Base-by-base conservation (phyloP, 2,888 invertebrate species). In the Nomada ferruginata region DNA sequence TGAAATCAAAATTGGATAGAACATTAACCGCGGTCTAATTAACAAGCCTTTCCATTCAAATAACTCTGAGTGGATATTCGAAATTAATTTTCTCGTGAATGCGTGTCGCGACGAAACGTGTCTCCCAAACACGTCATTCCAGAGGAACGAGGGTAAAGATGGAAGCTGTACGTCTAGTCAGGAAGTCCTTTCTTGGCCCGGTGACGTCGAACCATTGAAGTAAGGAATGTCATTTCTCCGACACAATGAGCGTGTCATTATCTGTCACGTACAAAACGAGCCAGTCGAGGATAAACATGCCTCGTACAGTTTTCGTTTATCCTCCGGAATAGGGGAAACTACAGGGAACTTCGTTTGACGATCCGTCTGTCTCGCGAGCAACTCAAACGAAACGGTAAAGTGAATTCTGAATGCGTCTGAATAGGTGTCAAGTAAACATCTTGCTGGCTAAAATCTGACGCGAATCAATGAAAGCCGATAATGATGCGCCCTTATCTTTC, bases 151-250 rank as follows among this genome's bases (percentile, higher is more conserved):
- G 20, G 60, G 60, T 4, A 20, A 59, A 44, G 55, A 60, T 29
- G 70, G 55, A 57, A 63, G 52, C 18, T 26, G 20, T 52, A 65
- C 57, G 70, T 73, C 69, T 71, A 57, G 26, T 68, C 50, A 36
- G 61, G 71, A 75, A 75, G 63, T 77, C 73, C 76, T 55, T 66
- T 65, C 79, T 81, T 78, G 57, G 64, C 53, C 47, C 50, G 42
- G 52, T 70, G 71, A 82, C 77, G 80, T 76, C 83, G 78, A 83
- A 83, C 69, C 76, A 79, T 83, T 57, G 63, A 79, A 88, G 89
- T 90, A 90, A 90, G 87, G 87, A 85, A 86, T 82, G 85, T 86
- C 85, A 88, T 90, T 89, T 89, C 84, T 84, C 60, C 63, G 75
- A 76, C 71, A 87, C 88, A 90, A 90, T 86, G 84, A 85, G 81